Evolutionary conservation across 92 coral and sea anemone species (phyloP).

Genomic region (Paramuricea clavata): DNA sequence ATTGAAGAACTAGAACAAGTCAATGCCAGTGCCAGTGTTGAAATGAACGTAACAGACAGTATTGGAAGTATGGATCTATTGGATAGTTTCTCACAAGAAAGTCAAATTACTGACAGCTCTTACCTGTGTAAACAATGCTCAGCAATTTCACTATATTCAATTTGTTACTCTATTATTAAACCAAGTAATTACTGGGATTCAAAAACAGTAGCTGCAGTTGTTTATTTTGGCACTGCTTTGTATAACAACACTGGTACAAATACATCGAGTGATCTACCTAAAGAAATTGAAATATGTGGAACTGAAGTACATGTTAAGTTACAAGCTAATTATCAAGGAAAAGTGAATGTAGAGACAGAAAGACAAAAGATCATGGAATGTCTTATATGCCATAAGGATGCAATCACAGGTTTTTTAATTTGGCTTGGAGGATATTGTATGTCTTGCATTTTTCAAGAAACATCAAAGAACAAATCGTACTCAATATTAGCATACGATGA

Average conservation of each 20-base stretch:
- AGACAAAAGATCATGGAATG: slow-evolving; percentile 38
- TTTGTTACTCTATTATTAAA: slow-evolving; percentile 71
- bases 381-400: slow-evolving; percentile 8
- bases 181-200: slow-evolving; percentile 69
- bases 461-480: slow-evolving; percentile 27
- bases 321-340: slow-evolving; percentile 28
- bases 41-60: background rate
- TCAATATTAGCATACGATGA: background rate
- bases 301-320: background rate
- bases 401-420: slow-evolving; percentile 36
- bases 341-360: slow-evolving; percentile 12
- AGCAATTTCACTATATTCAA: slow-evolving; percentile 66
- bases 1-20: background rate
- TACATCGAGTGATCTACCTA: background rate
- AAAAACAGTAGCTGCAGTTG: slow-evolving; percentile 55
- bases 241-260: background rate
- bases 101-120: background rate
- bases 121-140: slow-evolving; percentile 43
- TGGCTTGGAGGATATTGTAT: slow-evolving; percentile 45
- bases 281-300: background rate
- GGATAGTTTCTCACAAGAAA: background rate
- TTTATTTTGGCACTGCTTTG: slow-evolving; percentile 56
- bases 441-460: slow-evolving; percentile 52
- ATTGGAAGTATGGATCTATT: background rate
- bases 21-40: background rate